Conservation (phyloP, 2,888 invertebrate species). For the Hydrotaea cyrtoneurina region DNA sequence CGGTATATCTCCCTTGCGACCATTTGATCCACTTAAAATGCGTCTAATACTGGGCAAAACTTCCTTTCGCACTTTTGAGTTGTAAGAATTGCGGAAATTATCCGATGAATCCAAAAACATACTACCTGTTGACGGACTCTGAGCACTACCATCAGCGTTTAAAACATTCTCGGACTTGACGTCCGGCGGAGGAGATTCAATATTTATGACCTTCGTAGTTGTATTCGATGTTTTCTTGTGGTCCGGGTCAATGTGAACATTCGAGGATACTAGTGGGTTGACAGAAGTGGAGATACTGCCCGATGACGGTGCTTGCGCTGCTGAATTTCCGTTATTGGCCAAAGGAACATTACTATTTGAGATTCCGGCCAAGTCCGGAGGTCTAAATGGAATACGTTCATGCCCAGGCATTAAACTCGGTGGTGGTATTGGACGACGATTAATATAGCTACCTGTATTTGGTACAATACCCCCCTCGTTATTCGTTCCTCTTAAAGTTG, state of each 20-base stretch:
- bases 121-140: constrained; percentile 49
- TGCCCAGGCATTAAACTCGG: constrained; percentile 91
- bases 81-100: constrained; percentile 43
- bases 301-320: constrained; percentile 46
- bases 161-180: constrained; percentile 55
- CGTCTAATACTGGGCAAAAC: constrained; percentile 92
- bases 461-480: constrained; percentile 80
- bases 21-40: constrained; percentile 92
- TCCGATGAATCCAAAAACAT: constrained; percentile 63
- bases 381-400: constrained; percentile 91
- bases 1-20: constrained; percentile 90
- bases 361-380: constrained; percentile 79
- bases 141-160: constrained; percentile 38
- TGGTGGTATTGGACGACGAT: constrained; percentile 90
- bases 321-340: constrained; percentile 1
- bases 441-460: constrained; percentile 82
- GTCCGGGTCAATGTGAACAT: constrained; percentile 67
- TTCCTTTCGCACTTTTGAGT: constrained; percentile 77
- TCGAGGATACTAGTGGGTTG: constrained; percentile 30
- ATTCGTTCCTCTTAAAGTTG: constrained; percentile 89
- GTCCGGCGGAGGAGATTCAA: constrained; percentile 28
- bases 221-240: constrained; percentile 88
- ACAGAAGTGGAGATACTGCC: constrained; percentile 51
- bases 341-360: constrained; percentile 55
- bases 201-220: constrained; percentile 83